Conservation (phyloP, 2,797 vertebrate species). For the Vespertilio murinus region DNA sequence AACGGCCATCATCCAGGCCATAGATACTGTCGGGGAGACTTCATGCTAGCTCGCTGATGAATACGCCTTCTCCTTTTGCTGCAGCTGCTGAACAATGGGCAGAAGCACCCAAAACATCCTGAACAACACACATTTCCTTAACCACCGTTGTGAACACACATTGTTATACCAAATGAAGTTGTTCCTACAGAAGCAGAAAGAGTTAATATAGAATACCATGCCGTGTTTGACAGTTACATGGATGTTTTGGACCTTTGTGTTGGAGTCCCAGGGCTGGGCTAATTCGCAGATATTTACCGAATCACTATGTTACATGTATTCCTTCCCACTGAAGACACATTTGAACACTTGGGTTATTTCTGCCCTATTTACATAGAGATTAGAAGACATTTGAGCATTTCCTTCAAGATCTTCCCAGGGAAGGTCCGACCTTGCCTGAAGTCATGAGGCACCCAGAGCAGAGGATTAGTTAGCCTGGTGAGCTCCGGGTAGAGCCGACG, state of each 20-base stretch:
- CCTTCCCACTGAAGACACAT: constrained; percentile 46
- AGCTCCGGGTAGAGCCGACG: neutral
- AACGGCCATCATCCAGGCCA: neutral
- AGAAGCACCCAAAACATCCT: neutral
- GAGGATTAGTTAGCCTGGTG: neutral
- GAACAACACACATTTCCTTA: constrained; percentile 64
- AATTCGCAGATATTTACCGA: constrained; percentile 64
- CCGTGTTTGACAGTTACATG: constrained; percentile 29
- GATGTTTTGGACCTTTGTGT: neutral
- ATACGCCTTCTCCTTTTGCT: neutral
- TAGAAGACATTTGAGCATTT: constrained; percentile 57
- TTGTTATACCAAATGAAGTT: constrained; percentile 75
- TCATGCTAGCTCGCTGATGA: neutral
- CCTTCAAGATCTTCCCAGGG: neutral
- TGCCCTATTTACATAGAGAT: constrained; percentile 65
- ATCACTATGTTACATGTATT: neutral
- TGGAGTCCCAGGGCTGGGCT: neutral
- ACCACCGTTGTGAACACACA: constrained; percentile 44
- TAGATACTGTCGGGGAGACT: constrained; percentile 21
- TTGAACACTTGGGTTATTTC: constrained; percentile 21
- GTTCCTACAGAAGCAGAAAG: constrained; percentile 45
- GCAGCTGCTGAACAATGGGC: neutral
- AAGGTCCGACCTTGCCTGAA: neutral
- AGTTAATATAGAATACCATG: constrained; percentile 53
- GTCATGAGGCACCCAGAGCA: neutral